These are phyloP conservation scores for Spatulosminthurus flaviceps DNA, from an alignment of 2,888 invertebrate genomes.

Conservation along the genomic window DNA sequence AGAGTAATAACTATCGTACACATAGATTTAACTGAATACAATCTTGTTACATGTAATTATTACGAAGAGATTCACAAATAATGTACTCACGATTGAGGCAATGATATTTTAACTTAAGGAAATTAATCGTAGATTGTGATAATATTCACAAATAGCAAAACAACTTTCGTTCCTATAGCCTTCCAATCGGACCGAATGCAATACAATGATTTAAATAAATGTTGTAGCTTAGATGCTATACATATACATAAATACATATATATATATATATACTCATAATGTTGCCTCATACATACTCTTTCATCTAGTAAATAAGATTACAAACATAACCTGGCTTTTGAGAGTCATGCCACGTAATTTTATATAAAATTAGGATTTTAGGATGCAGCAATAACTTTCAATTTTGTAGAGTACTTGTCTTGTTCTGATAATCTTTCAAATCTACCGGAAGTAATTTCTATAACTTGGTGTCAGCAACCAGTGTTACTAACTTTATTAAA, in stretches of 20 bases:
- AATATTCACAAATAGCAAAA: constrained; percentile 44
- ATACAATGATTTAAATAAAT: constrained; percentile 34
- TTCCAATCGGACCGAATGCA: constrained; percentile 56
- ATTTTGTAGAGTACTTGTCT: not conserved
- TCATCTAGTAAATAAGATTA: too few species aligned
- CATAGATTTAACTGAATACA: not conserved
- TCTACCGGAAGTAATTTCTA: not conserved
- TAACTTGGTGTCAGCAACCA: not conserved
- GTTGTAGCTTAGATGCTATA: not conserved
- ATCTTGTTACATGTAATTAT: not conserved
- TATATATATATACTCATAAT: not conserved
- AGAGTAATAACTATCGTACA: not conserved
- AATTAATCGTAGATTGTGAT: constrained; percentile 34
- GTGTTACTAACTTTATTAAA: not conserved
- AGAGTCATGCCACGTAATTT: too few species aligned
- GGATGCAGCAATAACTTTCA: not conserved
- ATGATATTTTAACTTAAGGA: not conserved
- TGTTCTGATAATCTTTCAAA: not conserved
- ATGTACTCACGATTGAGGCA: not conserved
- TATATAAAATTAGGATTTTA: not conserved
- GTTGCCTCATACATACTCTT: too few species aligned
- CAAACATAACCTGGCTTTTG: too few species aligned
- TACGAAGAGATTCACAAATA: not conserved
- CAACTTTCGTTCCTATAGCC: constrained; percentile 53
- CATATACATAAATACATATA: not conserved